Conservation (phyloP, 2,888 invertebrate genomes). For the Hyposoter dolosus region DNA sequence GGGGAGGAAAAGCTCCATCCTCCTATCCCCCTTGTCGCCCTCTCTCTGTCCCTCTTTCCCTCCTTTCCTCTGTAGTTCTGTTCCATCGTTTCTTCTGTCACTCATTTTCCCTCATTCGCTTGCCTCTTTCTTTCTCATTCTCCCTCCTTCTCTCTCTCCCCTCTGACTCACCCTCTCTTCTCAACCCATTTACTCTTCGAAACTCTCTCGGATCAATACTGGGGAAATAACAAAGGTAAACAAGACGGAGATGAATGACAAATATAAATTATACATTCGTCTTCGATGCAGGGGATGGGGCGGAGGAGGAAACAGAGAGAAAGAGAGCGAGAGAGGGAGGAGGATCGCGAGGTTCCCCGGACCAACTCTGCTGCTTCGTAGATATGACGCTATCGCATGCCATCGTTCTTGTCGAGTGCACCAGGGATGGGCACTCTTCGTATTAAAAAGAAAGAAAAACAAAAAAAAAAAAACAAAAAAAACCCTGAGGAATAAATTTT, state of each 20-base stretch:
- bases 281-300: constrained; percentile 71
- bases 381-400: constrained; percentile 33
- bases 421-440: not conserved
- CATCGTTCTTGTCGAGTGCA: constrained; percentile 21
- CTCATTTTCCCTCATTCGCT: constrained; percentile 55
- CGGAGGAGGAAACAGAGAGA: constrained; percentile 14
- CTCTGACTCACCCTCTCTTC: constrained; percentile 36
- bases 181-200: constrained; percentile 76
- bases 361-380: constrained; percentile 42
- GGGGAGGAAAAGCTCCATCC: constrained; percentile 46
- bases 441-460: not conserved
- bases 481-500: not conserved
- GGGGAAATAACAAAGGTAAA: constrained; percentile 82
- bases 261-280: constrained; percentile 81
- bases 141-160: constrained; percentile 42
- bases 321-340: constrained; percentile 20
- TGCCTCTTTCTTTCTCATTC: constrained; percentile 44
- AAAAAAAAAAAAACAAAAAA: not conserved
- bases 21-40: constrained; percentile 56
- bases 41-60: constrained; percentile 43
- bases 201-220: constrained; percentile 79
- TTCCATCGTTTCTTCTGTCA: constrained; percentile 31
- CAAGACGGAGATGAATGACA: constrained; percentile 81
- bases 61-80: constrained; percentile 26
- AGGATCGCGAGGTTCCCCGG: constrained; percentile 59